Conservation (phyloP, 2,888 invertebrate genomes). For the Drosophila merina region DNA sequence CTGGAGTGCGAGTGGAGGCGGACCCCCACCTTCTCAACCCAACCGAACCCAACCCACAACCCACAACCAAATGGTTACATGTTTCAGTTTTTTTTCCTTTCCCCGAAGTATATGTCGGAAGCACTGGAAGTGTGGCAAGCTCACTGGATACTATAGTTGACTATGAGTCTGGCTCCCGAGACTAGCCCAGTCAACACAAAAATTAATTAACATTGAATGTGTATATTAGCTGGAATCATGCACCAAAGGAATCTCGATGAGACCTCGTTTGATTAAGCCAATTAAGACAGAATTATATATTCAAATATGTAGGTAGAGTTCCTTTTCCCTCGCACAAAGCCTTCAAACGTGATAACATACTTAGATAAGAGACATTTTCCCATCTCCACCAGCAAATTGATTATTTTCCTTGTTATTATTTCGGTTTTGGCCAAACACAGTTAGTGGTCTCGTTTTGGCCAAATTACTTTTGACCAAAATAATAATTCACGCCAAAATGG, state of each 20-base stretch:
- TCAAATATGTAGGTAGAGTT: background rate
- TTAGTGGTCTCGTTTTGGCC: background rate
- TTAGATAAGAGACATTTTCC: background rate
- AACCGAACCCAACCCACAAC: background rate
- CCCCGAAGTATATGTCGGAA: constrained; percentile 13
- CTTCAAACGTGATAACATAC: background rate
- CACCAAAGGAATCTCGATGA: constrained; percentile 6
- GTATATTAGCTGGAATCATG: constrained; percentile 35
- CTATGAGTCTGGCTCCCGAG: constrained; percentile 7
- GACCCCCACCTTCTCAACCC: background rate
- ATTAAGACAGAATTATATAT: constrained; percentile 1
- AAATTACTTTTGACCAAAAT: background rate
- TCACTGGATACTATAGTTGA: constrained; percentile 9
- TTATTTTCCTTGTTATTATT: constrained; percentile 1
- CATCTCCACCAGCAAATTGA: background rate
- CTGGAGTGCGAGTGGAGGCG: background rate
- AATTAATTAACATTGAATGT: constrained; percentile 35
- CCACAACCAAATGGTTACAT: background rate
- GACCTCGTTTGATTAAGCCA: constrained; percentile 2
- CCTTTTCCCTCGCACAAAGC: background rate
- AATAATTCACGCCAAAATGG: background rate
- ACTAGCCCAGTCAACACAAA: constrained; percentile 18
- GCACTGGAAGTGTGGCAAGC: constrained; percentile 25
- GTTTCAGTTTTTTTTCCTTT: background rate
- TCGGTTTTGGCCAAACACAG: constrained; percentile 1